Percentiles rank a stretch among this genome's conserved stretches.
Conservation (phyloP, 2,113 vertebrate species). For the Spheniscus mendiculus region DNA sequence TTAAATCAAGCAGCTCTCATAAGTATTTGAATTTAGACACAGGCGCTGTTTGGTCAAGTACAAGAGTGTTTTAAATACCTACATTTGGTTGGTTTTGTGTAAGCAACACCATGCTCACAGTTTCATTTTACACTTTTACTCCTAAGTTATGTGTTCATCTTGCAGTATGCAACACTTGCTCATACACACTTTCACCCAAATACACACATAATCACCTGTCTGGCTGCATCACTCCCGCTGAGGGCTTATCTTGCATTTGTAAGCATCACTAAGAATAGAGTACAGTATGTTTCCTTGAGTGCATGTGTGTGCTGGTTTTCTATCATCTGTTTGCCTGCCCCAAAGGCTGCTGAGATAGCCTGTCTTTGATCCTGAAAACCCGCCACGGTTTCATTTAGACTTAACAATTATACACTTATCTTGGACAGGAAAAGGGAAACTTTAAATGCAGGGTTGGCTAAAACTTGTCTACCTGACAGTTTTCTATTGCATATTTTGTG, state of each 20-base stretch:
- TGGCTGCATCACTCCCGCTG: neutral
- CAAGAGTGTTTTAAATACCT: neutral
- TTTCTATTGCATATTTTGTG: neutral
- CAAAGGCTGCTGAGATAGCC: slow-evolving; percentile 3
- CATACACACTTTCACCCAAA: slow-evolving; percentile 44
- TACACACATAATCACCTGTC: slow-evolving; percentile 28
- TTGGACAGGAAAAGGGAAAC: neutral
- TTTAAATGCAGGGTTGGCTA: neutral
- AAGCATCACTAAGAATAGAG: slow-evolving; percentile 36
- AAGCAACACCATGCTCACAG: neutral
- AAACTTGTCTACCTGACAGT: neutral
- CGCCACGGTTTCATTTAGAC: neutral
- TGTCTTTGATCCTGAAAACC: slow-evolving; percentile 3
- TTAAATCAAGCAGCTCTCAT: neutral
- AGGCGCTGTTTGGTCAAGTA: neutral
- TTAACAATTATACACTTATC: slow-evolving; percentile 9
- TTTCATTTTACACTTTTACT: neutral
- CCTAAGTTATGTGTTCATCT: neutral
- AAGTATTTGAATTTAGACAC: neutral
- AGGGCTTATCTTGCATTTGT: neutral
- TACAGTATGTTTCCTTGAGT: neutral
- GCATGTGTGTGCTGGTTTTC: neutral
- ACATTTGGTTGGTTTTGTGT: neutral
- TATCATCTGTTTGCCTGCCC: neutral
- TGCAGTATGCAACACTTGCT: neutral